phyloP scores from a whole-genome alignment of 2,113 vertebrate genomes.

The Macrotus californicus region DNA sequence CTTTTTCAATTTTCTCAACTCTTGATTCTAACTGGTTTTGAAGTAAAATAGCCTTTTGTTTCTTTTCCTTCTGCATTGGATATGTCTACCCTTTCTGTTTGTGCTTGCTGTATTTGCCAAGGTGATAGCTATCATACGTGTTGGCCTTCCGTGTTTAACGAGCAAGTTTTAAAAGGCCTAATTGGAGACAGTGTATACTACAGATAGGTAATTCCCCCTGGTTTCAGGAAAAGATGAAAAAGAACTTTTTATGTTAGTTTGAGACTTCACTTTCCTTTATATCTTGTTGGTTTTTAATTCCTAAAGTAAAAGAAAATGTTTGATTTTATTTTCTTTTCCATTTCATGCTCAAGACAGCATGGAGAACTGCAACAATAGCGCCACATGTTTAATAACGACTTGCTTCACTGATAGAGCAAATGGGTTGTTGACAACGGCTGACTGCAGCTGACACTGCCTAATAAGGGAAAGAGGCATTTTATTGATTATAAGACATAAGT shows the following conservation, averaged over 20 bases:
- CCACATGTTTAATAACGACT: slow-evolving; percentile 56
- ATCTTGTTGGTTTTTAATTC: slow-evolving; percentile 22
- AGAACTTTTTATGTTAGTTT: neutral
- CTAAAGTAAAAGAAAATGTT: neutral
- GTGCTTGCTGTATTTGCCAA: neutral
- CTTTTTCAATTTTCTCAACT: neutral
- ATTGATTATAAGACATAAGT: slow-evolving; percentile 69
- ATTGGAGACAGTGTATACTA: neutral
- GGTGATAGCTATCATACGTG: neutral
- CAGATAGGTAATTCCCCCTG: neutral
- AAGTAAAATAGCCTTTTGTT: neutral
- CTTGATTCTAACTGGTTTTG: slow-evolving; percentile 24
- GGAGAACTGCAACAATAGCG: slow-evolving; percentile 43
- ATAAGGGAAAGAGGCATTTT: slow-evolving; percentile 69
- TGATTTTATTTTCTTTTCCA: neutral
- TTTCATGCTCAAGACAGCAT: slow-evolving; percentile 54
- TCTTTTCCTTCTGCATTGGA: neutral
- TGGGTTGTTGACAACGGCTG: slow-evolving; percentile 72
- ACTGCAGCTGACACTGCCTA: slow-evolving; percentile 63
- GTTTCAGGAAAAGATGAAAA: slow-evolving; percentile 32
- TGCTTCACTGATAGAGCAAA: slow-evolving; percentile 75
- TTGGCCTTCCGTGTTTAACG: neutral
- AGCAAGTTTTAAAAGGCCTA: neutral
- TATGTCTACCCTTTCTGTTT: neutral
- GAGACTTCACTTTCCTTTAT: slow-evolving; percentile 50